Evolutionary conservation across 2,113 vertebrate species (phyloP), one percentile per base, ranked within the genome.

Genomic region (Hippoglossus stenolepis): DNA sequence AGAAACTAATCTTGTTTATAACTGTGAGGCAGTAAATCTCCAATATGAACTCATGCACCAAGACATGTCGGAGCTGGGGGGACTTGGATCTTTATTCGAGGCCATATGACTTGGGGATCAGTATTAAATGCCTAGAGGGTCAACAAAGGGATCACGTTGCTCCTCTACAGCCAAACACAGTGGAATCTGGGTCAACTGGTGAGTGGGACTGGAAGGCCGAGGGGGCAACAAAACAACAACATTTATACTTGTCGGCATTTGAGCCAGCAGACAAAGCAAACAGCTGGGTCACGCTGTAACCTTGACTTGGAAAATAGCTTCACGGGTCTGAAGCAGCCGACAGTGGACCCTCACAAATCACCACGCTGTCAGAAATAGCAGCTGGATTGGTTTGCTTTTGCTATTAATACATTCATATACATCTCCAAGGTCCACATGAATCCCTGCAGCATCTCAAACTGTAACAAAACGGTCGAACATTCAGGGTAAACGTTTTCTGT

Each of bases 121-220:
- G 58, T 70, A 78, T 83, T 87, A 76, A 79, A 90, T 92, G 64
- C 89, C 83, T 38, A 17, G 67, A 31, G 69, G 65, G 82, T 86
- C 86, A 82, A 43, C 73, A 80, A 81, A 28, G 68, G 77, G 82
- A 84, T 93, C 91, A 85, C 70, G 18, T 95, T 91, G 86, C 91
- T 93, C 83, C 91, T 94, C 83, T 84, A 86, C 61, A 28, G 80
- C 85, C 80, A 90, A 88, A 73, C 28, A 72, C 28, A 67, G 61
- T 64, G 77, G 80, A 71, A 94, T 93, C 58, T 91, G 84, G 91
- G 92, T 89, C 91, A 89, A 75, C 80, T 51, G 73, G 76, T 2
- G 15, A 56, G 26, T 7, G 31, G 31, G 31, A 31, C 31, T 31
- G 31, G 31, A 31, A 70, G 43, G 61, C 24, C 11, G 15, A 60